A percentile compares a stretch with the other conserved stretches of the same genome.
These are phyloP conservation scores for Heliocidaris erythrogramma DNA, from an alignment of 35 echinoderm and acorn worm species.

Conservation along the genomic window DNA sequence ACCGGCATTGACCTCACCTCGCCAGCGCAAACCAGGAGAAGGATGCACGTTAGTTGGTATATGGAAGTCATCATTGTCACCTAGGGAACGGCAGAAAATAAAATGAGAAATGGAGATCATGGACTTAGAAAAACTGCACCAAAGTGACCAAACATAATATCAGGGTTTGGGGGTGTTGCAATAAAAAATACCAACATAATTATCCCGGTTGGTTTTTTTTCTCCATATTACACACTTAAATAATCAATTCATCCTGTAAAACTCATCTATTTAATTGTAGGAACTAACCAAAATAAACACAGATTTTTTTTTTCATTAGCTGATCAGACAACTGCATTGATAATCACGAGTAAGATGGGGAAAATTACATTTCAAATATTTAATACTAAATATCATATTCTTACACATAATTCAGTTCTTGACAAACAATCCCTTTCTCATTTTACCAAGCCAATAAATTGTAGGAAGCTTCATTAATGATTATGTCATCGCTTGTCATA, in stretches of 20 bases:
- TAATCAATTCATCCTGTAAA: too few species aligned
- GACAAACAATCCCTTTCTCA: too few species aligned
- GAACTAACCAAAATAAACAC: too few species aligned
- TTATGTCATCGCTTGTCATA: not conserved
- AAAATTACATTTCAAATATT: not conserved
- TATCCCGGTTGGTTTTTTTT: too few species aligned
- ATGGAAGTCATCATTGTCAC: not conserved
- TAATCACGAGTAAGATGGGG: not conserved
- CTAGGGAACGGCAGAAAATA: not conserved
- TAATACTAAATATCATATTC: not conserved
- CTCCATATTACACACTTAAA: too few species aligned
- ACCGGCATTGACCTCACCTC: not conserved
- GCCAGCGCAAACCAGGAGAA: not conserved
- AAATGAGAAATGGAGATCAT: not conserved
- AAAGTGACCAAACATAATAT: too few species aligned
- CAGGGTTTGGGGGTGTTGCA: too few species aligned
- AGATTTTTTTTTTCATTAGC: not conserved
- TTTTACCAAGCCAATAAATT: too few species aligned
- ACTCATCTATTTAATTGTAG: too few species aligned
- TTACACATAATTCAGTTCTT: too few species aligned
- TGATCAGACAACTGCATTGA: not conserved
- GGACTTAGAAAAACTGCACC: too few species aligned
- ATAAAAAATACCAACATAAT: too few species aligned
- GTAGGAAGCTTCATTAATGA: not conserved
- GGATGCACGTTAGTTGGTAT: not conserved